phyloP scores from a whole-genome alignment of 1,140 invertebrate species.

The Mactra quadrangularis region DNA sequence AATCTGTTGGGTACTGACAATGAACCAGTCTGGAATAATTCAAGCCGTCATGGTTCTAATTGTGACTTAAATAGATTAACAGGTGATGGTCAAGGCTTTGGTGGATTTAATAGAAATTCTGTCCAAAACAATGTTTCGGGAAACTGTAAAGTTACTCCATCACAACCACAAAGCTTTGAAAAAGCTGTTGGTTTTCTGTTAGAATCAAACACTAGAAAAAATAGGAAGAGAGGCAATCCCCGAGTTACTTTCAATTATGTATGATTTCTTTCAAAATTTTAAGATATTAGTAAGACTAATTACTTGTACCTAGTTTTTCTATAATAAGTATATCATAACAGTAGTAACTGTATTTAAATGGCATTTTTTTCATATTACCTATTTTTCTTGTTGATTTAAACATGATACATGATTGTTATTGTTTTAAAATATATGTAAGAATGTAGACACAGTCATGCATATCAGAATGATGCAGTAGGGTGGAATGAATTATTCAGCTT shows the following conservation, averaged over 20 bases:
- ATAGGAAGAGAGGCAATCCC: background rate
- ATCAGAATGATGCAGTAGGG: too few species aligned
- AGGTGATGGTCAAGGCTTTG: background rate
- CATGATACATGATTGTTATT: too few species aligned
- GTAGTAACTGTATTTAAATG: too few species aligned
- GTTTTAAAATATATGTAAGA: too few species aligned
- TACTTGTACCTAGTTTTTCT: background rate
- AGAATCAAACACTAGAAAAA: conserved; percentile 33
- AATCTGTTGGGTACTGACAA: background rate
- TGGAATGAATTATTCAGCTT: too few species aligned
- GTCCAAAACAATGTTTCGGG: conserved; percentile 5
- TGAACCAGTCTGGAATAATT: conserved; percentile 1
- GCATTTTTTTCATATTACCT: too few species aligned
- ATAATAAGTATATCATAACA: background rate
- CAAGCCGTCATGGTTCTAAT: background rate
- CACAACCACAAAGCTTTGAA: conserved; percentile 30
- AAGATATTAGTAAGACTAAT: conserved; percentile 1
- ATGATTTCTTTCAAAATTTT: conserved; percentile 1
- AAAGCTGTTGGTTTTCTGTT: conserved; percentile 49
- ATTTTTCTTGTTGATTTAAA: too few species aligned
- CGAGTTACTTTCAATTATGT: conserved; percentile 56
- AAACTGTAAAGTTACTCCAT: conserved; percentile 25
- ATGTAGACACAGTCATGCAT: too few species aligned
- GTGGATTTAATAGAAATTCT: background rate
- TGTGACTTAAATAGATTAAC: background rate